phyloP scores from a whole-genome alignment of 2,797 vertebrate species.

The Melanotaenia parkinsoni region DNA sequence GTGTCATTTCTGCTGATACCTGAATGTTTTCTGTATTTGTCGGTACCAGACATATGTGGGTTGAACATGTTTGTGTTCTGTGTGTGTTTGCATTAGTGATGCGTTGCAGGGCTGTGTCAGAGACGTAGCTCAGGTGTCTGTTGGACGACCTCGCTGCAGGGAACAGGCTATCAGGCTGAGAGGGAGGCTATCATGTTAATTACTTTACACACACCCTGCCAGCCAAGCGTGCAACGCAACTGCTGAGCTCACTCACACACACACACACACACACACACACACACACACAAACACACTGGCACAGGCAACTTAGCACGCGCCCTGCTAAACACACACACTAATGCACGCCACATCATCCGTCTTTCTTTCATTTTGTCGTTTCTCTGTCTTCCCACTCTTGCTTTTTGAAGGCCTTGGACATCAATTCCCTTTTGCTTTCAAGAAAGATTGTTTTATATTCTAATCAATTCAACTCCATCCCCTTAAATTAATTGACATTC shows the following conservation, averaged over 20 bases:
- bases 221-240: constrained; percentile 75
- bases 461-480: constrained; percentile 82
- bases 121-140: constrained; percentile 78
- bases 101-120: constrained; percentile 68
- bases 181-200: constrained; percentile 83
- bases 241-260: constrained; percentile 61
- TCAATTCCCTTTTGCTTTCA: constrained; percentile 83
- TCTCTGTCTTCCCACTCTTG: constrained; percentile 68
- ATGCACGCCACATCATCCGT: constrained; percentile 52
- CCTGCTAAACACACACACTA: constrained; percentile 3
- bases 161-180: constrained; percentile 81
- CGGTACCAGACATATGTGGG: constrained; percentile 50
- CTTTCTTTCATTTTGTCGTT: constrained; percentile 78
- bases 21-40: constrained; percentile 58
- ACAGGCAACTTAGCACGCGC: constrained; percentile 23
- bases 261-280: constrained; percentile 25
- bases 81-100: constrained; percentile 69
- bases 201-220: constrained; percentile 81
- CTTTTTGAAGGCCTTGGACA: constrained; percentile 81
- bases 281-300: constrained; percentile 10
- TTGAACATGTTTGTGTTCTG: constrained; percentile 52
- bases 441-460: constrained; percentile 85
- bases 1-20: constrained; percentile 56
- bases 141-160: constrained; percentile 82
- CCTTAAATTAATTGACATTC: constrained; percentile 84